Evolutionary conservation across 2,113 vertebrate species (phyloP), one percentile per base, ranked within the genome.

Genomic region (Tragelaphus strepsiceros): DNA sequence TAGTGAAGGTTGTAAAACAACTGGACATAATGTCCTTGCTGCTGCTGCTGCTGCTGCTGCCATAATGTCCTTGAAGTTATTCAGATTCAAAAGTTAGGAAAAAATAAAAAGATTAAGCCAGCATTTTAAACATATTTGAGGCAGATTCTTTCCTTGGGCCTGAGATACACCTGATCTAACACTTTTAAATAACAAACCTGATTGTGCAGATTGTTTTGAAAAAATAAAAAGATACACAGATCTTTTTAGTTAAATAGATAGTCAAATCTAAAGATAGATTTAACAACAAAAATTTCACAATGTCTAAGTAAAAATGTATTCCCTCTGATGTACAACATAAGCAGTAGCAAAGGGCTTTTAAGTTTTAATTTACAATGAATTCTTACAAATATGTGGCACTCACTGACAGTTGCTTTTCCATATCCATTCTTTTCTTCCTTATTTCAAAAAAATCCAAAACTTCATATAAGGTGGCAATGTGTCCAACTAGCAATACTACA

Each of bases 371-470:
- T 54, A 95, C 24, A 85, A 81, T 30, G 17, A 86, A 97, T 39
- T 86, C 21, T 59, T 53, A 89, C 9, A 77, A 49, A 64, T 43
- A 39, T 77, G 49, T 77, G 51, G 58, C n/a, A 93, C 56, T 26
- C 59, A 53, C 53, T 90, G 11, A 9, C 6, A 88, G 32, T 32
- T 92, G 16, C 64, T 84, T 83, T 74, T 90, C 59, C 17, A 26
- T 24, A 92, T 13, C 46, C 62, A 90, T 82, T 97, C 43, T 90
- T 90, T 95, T 94, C 62, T 58, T 81, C 39, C 16, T 84, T 92
- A 93, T 58, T 88, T 77, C 54, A 95, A 95, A 89, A 71, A 26
- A 82, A 95, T 30, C 21, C 28, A 78, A 88, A 96, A 84, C 71
- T 92, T 85, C 46, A 53, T 11, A 80, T 43, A 56, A 84, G 32